Evolutionary conservation across 2,888 invertebrate genomes (phyloP).

Genomic region (Brachylomia viminalis): DNA sequence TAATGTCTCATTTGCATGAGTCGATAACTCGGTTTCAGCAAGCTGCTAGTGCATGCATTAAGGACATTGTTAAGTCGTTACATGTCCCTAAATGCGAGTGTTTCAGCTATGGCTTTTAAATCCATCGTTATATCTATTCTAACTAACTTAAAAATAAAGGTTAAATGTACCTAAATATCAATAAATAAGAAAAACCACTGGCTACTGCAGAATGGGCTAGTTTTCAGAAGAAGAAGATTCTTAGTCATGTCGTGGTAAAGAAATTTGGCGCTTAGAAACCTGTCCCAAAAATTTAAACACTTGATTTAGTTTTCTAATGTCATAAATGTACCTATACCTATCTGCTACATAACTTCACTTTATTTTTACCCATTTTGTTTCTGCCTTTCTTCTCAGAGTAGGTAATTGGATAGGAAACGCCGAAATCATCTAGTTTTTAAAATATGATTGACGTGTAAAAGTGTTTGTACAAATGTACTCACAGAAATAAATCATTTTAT

Average conservation of each 20-base stretch:
- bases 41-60: conserved; percentile 32
- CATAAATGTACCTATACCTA: not conserved
- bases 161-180: not conserved
- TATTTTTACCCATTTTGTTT: not conserved
- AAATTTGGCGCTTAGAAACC: not conserved
- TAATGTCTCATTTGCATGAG: conserved; percentile 53
- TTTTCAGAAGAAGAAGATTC: not conserved
- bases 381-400: not conserved
- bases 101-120: not conserved
- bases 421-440: not conserved
- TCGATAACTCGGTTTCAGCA: conserved; percentile 49
- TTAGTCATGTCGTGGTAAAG: too few relatives aligned
- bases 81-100: conserved; percentile 7
- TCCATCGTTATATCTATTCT: not conserved
- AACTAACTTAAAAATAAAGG: not conserved
- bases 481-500: conserved; percentile 1
- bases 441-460: not conserved
- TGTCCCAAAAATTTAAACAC: not conserved
- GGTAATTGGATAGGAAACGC: not conserved
- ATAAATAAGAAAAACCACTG: too few relatives aligned
- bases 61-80: conserved; percentile 12
- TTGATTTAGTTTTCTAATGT: not conserved
- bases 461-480: not conserved
- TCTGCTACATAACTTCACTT: not conserved
- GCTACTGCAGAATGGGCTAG: not conserved